Percentiles rank a stretch among this genome's conserved stretches.
These are phyloP conservation scores for Periophthalmus magnuspinnatus DNA, from an alignment of 2,797 vertebrate species.

Conservation along the genomic window DNA sequence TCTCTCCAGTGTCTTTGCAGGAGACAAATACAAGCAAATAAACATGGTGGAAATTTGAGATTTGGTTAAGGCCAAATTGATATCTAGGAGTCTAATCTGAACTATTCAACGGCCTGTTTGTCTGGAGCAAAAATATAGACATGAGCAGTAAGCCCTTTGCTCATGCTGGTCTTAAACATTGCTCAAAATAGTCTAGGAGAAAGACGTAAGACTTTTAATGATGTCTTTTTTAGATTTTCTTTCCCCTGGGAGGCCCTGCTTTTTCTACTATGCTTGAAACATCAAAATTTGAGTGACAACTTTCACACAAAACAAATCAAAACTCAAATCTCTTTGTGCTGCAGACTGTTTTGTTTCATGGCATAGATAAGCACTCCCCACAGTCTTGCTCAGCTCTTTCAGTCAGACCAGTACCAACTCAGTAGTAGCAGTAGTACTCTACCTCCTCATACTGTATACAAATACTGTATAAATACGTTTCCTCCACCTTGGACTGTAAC, in stretches of 20 bases:
- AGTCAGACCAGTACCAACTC: constrained; percentile 33
- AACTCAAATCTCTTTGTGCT: background rate
- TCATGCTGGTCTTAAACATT: too few species aligned
- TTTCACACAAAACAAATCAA: background rate
- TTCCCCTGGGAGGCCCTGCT: background rate
- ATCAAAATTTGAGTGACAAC: background rate
- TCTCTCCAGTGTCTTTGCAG: too few species aligned
- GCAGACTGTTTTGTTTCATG: background rate
- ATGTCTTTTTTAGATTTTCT: too few species aligned
- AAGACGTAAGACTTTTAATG: too few species aligned
- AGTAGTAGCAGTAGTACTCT: constrained; percentile 30
- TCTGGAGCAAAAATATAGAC: too few species aligned
- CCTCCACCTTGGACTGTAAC: constrained; percentile 11
- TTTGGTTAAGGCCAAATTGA: too few species aligned
- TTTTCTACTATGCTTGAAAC: background rate
- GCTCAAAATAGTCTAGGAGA: too few species aligned
- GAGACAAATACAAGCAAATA: too few species aligned
- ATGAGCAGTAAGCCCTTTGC: too few species aligned
- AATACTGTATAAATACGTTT: constrained; percentile 9
- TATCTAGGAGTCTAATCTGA: too few species aligned
- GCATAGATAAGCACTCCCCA: background rate
- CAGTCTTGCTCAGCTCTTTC: background rate
- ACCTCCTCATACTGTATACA: background rate
- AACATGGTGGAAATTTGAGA: too few species aligned
- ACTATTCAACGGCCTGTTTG: too few species aligned